A percentile compares a stretch with the other conserved stretches of the same genome.
These are phyloP conservation scores for Homalodisca vitripennis DNA, from an alignment of 1,140 invertebrate species.

Conservation along the genomic window DNA sequence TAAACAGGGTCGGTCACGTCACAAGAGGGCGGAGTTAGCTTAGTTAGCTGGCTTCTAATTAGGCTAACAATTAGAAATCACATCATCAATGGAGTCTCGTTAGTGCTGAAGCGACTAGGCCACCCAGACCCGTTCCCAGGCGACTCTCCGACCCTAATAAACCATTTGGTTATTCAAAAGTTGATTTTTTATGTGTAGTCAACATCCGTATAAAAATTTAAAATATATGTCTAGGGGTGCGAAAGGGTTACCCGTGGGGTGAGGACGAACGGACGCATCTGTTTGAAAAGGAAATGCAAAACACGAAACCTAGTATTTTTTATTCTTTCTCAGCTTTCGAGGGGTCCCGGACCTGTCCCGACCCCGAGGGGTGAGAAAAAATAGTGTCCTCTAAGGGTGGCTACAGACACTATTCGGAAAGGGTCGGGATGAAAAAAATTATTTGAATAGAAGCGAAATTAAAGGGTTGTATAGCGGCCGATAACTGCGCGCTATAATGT, in stretches of 20 bases:
- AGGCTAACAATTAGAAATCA: constrained; percentile 10
- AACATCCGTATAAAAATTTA: constrained; percentile 40
- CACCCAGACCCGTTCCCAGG: not conserved
- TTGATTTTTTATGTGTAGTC: constrained; percentile 31
- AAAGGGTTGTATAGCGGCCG: constrained; percentile 38
- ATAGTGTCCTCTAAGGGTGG: constrained; percentile 32
- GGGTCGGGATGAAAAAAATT: constrained; percentile 36
- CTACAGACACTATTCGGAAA: constrained; percentile 23
- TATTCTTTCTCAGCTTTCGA: constrained; percentile 29
- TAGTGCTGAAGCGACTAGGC: not conserved
- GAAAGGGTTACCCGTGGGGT: constrained; percentile 34
- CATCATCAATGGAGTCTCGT: constrained; percentile 1
- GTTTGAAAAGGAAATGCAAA: constrained; percentile 38
- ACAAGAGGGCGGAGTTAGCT: too few relatives aligned
- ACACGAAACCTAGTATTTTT: constrained; percentile 40
- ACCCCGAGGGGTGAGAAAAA: constrained; percentile 23
- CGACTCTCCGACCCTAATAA: constrained; percentile 1
- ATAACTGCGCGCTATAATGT: constrained; percentile 39
- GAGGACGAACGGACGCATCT: not conserved
- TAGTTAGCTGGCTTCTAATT: not conserved
- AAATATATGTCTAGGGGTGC: constrained; percentile 37
- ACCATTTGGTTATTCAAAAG: constrained; percentile 27
- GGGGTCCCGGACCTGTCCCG: too few relatives aligned
- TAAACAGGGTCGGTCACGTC: too few relatives aligned
- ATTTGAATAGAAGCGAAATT: constrained; percentile 40